Percentiles rank a stretch among this genome's conserved stretches.
Conservation (phyloP, 2,888 invertebrate genomes). For the Yponomeuta cagnagella region DNA sequence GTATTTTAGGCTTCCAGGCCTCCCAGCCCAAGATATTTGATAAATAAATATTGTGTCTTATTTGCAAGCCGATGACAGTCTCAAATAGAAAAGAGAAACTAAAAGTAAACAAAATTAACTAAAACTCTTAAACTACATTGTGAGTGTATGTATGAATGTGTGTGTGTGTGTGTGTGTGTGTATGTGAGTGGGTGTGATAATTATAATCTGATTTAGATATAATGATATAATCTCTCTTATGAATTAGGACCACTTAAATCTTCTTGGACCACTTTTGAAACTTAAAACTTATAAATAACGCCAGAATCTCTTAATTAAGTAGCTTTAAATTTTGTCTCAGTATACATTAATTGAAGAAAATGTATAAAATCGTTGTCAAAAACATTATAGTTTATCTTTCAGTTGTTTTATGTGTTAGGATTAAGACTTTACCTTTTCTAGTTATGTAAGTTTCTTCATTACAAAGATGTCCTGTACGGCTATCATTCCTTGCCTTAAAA, state of each 20-base stretch:
- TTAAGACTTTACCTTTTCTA: not conserved
- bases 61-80: too few relatives aligned
- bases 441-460: not conserved
- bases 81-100: too few relatives aligned
- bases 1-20: too few relatives aligned
- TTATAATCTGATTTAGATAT: too few relatives aligned
- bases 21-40: too few relatives aligned
- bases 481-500: not conserved
- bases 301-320: not conserved
- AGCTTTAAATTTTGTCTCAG: not conserved
- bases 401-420: not conserved
- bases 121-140: too few relatives aligned
- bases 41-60: too few relatives aligned
- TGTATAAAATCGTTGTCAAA: not conserved
- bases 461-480: not conserved
- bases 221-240: conserved; percentile 22
- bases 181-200: too few relatives aligned
- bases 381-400: not conserved
- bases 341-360: not conserved
- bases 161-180: too few relatives aligned
- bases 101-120: too few relatives aligned
- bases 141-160: too few relatives aligned
- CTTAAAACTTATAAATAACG: not conserved
- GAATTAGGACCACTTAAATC: conserved; percentile 20
- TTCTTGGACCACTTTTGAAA: conserved; percentile 11